A percentile compares a stretch with the other conserved stretches of the same genome.
These are phyloP conservation scores for Molanna angustata DNA, from an alignment of 2,888 invertebrate species.

Conservation along the genomic window DNA sequence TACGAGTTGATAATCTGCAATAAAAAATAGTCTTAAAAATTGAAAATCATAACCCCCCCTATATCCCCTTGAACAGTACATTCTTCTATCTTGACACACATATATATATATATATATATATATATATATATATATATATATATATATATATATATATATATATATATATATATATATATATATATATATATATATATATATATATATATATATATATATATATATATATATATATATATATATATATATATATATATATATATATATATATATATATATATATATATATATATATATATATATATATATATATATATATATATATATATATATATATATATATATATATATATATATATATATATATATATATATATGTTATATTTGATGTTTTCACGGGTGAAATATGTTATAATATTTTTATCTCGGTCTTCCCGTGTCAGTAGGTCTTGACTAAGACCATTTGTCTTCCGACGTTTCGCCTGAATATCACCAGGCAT, in stretches of 20 bases:
- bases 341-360: background rate
- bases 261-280: background rate
- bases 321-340: background rate
- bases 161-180: background rate
- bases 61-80: no score
- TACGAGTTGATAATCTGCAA: no score
- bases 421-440: no score
- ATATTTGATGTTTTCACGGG: no score
- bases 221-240: background rate
- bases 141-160: background rate
- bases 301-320: background rate
- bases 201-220: background rate
- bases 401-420: no score
- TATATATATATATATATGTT: background rate
- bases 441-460: no score
- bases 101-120: slow-evolving; percentile 4
- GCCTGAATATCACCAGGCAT: no score
- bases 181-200: background rate
- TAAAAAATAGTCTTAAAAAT: no score
- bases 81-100: no score
- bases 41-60: no score
- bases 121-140: background rate
- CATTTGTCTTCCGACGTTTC: no score
- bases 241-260: background rate
- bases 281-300: background rate